Base-by-base conservation (phyloP, 2,113 vertebrate species). In the Microcebus tavaratra region DNA sequence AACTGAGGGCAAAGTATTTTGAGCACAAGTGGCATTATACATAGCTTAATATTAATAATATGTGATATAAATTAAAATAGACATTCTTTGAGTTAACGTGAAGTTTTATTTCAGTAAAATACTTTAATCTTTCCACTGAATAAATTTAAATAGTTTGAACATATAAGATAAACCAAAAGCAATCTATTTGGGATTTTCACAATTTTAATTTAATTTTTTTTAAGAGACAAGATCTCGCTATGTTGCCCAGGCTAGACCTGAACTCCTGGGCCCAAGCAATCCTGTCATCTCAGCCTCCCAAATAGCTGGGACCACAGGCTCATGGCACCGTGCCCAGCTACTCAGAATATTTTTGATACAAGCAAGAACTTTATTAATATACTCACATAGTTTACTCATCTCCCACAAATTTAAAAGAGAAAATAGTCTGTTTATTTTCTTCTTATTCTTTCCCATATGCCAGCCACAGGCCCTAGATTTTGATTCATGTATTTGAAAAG, bases 401-500 rank as follows among this genome's bases (percentile, higher is more conserved):
- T 90, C 59, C 36, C 31, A 86, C n/a, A 92, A 68, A 57, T 75
- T 92, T 88, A 31, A 79, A 95, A 36, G 68, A 78, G 29, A 73
- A 88, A 95, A 34, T 48, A 50, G 12, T 63, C 15, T 34, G 31
- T n/a, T 73, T 72, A 2, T 55, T 92, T 90, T 86, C 91, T 94
- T 34, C 12, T 27, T 67, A 29, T 86, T 12, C 17, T 88, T 81
- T 36, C 61, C 42, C 25, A 34, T 25, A 21, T 63, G 6, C 95
- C 36, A 96, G 65, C 25, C n/a, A 59, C 42, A 95, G 73, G 65
- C 20, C 57, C 79, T 78, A 50, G 63, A 65, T 68, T 82, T 86
- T 86, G 21, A 93, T 55, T 63, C 92, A 65, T 53, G n/a, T 34
- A 8, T 59, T 59, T 88, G 45, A 61, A 96, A 88, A 96, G 34